phyloP scores from a whole-genome alignment of 2,113 vertebrate genomes.

The Cochlearius cochlearius region DNA sequence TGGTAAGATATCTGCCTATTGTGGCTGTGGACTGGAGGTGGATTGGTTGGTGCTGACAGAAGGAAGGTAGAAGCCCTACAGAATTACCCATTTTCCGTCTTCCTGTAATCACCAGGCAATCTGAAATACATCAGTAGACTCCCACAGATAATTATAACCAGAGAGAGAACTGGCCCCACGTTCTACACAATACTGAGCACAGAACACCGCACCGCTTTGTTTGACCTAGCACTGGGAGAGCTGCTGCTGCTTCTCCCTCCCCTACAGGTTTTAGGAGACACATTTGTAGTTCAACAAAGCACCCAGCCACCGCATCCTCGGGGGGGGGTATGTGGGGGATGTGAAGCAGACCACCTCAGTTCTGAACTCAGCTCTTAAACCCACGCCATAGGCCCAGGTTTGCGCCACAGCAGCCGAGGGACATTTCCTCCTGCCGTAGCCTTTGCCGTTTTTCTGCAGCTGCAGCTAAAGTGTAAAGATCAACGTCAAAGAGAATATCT shows the following conservation, averaged over 20 bases:
- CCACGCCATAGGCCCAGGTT: background rate
- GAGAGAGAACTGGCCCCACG: background rate
- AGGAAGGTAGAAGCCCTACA: background rate
- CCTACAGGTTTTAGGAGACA: background rate
- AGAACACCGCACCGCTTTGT: background rate
- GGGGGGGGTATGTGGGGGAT: too few relatives aligned
- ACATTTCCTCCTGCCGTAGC: background rate
- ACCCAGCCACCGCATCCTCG: background rate
- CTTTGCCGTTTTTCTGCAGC: background rate
- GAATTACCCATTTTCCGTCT: background rate
- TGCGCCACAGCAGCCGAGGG: background rate
- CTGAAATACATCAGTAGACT: background rate
- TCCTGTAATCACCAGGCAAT: background rate
- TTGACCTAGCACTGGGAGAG: background rate
- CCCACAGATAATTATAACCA: background rate
- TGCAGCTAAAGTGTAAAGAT: background rate
- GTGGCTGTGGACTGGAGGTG: background rate
- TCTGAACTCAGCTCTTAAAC: background rate
- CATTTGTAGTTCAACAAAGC: background rate
- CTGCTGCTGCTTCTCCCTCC: background rate
- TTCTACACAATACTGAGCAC: fast-evolving
- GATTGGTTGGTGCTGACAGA: background rate
- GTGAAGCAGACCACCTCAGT: background rate
- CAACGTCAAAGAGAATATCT: conserved; percentile 1
- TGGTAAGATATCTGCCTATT: background rate